Conservation (phyloP, 1,140 invertebrate genomes). For the Lordiphosa stackelbergi region DNA sequence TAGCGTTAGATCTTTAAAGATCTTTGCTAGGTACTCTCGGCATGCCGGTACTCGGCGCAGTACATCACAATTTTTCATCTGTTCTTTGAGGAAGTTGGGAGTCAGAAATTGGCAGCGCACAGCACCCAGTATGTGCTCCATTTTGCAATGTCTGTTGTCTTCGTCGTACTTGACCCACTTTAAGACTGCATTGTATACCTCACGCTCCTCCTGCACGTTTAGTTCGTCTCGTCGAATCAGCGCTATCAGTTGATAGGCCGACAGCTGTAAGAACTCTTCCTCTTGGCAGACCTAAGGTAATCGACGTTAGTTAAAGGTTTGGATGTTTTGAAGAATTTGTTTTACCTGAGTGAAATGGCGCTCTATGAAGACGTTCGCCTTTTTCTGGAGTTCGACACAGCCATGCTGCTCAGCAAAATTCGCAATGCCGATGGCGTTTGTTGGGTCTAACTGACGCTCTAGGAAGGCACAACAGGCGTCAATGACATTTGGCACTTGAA, state of each 20-base stretch:
- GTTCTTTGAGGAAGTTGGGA: constrained; percentile 91
- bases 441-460: constrained; percentile 93
- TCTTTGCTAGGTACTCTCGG: constrained; percentile 91
- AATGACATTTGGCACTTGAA: constrained; percentile 93
- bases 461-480: constrained; percentile 94
- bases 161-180: constrained; percentile 94
- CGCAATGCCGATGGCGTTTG: constrained; percentile 94
- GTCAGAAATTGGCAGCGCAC: constrained; percentile 94
- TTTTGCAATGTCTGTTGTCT: constrained; percentile 87
- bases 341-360: constrained; percentile 89
- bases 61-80: constrained; percentile 93
- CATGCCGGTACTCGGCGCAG: constrained; percentile 92
- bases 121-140: constrained; percentile 90
- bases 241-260: constrained; percentile 86
- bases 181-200: constrained; percentile 94
- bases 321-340: background rate
- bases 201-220: constrained; percentile 92
- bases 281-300: constrained; percentile 86
- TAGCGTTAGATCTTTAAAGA: constrained; percentile 91
- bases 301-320: background rate
- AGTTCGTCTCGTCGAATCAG: constrained; percentile 91
- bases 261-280: constrained; percentile 92
- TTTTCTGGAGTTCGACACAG: constrained; percentile 88
- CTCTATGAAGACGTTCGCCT: constrained; percentile 93
- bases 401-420: constrained; percentile 95